A percentile compares a stretch with the other conserved stretches of the same genome.
Conservation (phyloP, 1,140 invertebrate genomes). For the Zaprionus ghesquierei region DNA sequence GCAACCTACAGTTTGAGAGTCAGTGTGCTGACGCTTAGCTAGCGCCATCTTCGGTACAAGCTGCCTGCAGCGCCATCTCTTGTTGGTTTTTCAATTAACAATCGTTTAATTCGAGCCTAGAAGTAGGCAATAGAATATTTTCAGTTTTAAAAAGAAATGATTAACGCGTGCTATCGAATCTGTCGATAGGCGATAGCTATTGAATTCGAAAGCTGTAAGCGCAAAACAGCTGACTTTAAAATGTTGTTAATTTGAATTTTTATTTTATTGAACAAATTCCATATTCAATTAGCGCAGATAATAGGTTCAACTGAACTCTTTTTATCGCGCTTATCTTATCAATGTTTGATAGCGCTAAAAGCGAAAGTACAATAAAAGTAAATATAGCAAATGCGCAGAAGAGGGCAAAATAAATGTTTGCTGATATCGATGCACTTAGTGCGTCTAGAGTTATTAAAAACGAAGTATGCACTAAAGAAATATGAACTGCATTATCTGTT, state of each 20-base stretch:
- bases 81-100: too few species aligned
- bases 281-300: not conserved
- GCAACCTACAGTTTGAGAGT: not conserved
- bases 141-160: too few species aligned
- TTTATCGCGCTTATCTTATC: not conserved
- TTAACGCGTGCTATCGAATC: too few species aligned
- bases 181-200: too few species aligned
- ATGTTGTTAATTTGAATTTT: too few species aligned
- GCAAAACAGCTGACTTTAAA: too few species aligned
- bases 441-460: not conserved
- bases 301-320: too few species aligned
- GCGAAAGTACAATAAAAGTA: not conserved
- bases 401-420: not conserved
- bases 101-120: too few species aligned
- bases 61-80: not conserved
- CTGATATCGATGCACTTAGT: not conserved
- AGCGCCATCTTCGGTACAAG: not conserved
- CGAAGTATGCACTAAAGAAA: too few species aligned
- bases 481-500: too few species aligned
- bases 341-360: not conserved
- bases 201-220: too few species aligned
- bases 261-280: not conserved
- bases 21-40: not conserved
- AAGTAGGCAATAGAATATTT: too few species aligned
- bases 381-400: not conserved